phyloP scores from a whole-genome alignment of 2,888 invertebrate genomes.

The Metacarcinus magister region DNA sequence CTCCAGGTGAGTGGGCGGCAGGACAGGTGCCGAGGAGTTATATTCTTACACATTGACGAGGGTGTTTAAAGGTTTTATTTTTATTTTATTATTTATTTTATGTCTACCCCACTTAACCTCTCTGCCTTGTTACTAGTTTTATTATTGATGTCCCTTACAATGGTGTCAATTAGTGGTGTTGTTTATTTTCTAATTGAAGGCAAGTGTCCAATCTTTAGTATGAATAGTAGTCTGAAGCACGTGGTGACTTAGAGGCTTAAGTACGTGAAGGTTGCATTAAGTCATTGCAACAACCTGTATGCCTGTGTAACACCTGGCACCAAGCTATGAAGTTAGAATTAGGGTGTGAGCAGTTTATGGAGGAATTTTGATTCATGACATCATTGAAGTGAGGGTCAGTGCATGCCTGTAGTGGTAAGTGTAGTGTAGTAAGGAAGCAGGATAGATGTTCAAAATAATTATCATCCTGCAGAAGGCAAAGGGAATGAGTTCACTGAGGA shows the following conservation, averaged over 20 bases:
- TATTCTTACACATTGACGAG: not conserved
- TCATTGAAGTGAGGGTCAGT: not conserved
- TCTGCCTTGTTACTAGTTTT: not conserved
- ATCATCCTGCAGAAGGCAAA: slow-evolving; percentile 69
- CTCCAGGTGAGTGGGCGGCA: slow-evolving; percentile 66
- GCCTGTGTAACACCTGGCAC: too few relatives aligned
- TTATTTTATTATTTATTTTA: not conserved
- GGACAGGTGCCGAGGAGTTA: not conserved
- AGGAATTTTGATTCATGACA: not conserved
- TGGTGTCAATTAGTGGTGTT: not conserved
- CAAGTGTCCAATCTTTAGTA: too few relatives aligned
- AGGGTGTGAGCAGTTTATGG: too few relatives aligned
- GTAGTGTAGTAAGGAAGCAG: not conserved
- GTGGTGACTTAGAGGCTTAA: too few relatives aligned
- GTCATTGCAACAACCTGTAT: too few relatives aligned
- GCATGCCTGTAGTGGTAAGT: not conserved
- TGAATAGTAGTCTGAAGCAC: too few relatives aligned
- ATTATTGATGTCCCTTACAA: not conserved
- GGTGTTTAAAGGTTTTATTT: not conserved
- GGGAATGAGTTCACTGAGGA: slow-evolving; percentile 67
- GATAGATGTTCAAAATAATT: not conserved
- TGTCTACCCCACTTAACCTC: not conserved
- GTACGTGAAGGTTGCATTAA: too few relatives aligned
- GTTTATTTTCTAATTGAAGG: too few relatives aligned
- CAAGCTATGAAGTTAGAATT: too few relatives aligned